These are phyloP conservation scores for Ctenomys sociabilis DNA, from an alignment of 2,113 vertebrate genomes.

Conservation along the genomic window DNA sequence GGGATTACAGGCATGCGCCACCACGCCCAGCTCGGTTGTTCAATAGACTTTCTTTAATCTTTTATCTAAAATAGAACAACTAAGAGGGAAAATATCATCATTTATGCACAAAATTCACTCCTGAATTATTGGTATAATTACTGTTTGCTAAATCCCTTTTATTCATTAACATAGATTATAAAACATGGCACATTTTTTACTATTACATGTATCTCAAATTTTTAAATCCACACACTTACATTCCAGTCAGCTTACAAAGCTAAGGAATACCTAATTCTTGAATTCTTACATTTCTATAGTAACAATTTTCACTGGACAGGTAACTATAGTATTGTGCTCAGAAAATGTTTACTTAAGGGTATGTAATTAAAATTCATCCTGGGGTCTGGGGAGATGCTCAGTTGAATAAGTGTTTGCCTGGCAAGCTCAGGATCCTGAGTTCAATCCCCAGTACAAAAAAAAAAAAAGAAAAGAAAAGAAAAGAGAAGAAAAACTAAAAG, in stretches of 20 bases:
- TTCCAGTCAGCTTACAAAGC: conserved; percentile 20
- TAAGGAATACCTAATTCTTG: not conserved
- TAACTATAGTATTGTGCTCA: not conserved
- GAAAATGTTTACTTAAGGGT: not conserved
- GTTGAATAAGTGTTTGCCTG: too few species aligned
- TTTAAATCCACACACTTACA: not conserved
- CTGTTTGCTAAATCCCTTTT: not conserved
- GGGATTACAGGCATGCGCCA: too few species aligned
- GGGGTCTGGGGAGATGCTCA: too few species aligned
- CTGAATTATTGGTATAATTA: not conserved
- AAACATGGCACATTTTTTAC: conserved; percentile 1
- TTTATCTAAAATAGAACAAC: conserved; percentile 18
- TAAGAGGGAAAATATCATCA: not conserved
- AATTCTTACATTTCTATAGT: not conserved
- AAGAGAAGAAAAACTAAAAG: too few species aligned
- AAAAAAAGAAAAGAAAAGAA: too few species aligned
- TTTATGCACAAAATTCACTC: not conserved
- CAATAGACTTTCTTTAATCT: not conserved
- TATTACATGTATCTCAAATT: not conserved
- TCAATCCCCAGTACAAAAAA: too few species aligned
- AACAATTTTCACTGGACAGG: not conserved
- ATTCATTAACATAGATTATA: not conserved
- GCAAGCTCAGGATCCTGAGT: too few species aligned
- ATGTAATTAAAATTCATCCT: not conserved
- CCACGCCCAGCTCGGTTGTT: too few species aligned